phyloP scores from a whole-genome alignment of 1,140 invertebrate genomes.

The Drosophila watanabei region DNA sequence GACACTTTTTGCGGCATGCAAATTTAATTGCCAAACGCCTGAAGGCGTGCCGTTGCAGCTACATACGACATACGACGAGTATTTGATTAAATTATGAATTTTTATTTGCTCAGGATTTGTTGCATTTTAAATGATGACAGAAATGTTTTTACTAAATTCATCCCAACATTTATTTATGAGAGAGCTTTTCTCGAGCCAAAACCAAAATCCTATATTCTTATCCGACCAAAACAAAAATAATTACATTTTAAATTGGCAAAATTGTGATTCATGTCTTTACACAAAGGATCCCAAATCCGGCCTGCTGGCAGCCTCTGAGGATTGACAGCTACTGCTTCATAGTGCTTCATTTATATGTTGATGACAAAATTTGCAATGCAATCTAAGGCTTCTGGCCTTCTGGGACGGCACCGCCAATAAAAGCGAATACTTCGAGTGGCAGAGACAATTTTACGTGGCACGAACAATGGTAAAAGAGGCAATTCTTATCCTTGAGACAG shows the following conservation, averaged over 20 bases:
- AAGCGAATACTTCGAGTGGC: constrained; percentile 20
- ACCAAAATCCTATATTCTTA: constrained; percentile 42
- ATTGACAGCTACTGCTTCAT: constrained; percentile 33
- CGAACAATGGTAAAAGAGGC: constrained; percentile 7
- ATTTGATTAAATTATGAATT: constrained; percentile 78
- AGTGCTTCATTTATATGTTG: constrained; percentile 78
- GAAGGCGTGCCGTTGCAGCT: constrained; percentile 53
- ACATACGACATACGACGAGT: constrained; percentile 16
- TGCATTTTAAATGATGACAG: constrained; percentile 59
- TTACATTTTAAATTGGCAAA: constrained; percentile 70
- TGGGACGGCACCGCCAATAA: constrained; percentile 45
- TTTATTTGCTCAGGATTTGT: constrained; percentile 57
- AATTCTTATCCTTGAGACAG: constrained; percentile 12
- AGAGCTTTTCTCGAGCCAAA: constrained; percentile 51
- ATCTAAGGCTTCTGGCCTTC: constrained; percentile 55
- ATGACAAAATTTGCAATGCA: constrained; percentile 80
- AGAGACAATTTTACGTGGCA: constrained; percentile 26
- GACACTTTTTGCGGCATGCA: constrained; percentile 82
- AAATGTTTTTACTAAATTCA: constrained; percentile 39
- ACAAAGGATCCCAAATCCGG: constrained; percentile 34
- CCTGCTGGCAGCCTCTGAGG: constrained; percentile 6
- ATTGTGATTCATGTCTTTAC: constrained; percentile 39
- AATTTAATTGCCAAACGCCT: constrained; percentile 76
- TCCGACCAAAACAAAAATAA: constrained; percentile 65
- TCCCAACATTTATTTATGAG: constrained; percentile 44